Evolutionary conservation across 2,888 invertebrate species (phyloP), one percentile per base, ranked within the genome.

Genomic region (Trileptium ribeirensis): DNA sequence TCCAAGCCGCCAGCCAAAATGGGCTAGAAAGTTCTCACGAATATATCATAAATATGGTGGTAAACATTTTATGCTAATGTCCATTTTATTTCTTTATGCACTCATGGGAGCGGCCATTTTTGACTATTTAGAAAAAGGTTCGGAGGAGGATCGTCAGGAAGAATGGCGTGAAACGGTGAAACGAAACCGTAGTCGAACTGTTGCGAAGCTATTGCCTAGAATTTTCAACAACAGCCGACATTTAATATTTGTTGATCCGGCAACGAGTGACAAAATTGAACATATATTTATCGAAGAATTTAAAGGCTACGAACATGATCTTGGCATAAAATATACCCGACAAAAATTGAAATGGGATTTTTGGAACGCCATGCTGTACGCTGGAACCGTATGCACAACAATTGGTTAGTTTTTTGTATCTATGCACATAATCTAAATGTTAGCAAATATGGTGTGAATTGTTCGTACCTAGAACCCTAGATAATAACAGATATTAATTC

Each of bases 361-460:
- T 77, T 87, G 86, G 87, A 86, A 86, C 75, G 87, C 87, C 24
- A 86, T 87, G 87, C 83, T 87, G 1, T 87, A 87, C 81, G 86
- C 87, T 15, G 74, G 51, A 84, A 88, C 86, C 1, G 84, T 87
- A 31, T 87, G 86, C 80, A 87, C 87, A 0, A 87, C 87, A 0
- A 87, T 87, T 34, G 87, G 87, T 33, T 85, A 86, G 38, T 81
- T 80, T n/a, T n/a, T n/a, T n/a, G n/a, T n/a, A n/a, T n/a, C n/a
- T n/a, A n/a, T n/a, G n/a, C n/a, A n/a, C n/a, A n/a, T n/a, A n/a
- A n/a, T n/a, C n/a, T n/a, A n/a, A n/a, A n/a, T n/a, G n/a, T n/a
- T n/a, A n/a, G n/a, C n/a, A n/a, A n/a, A n/a, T n/a, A n/a, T n/a
- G n/a, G n/a, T n/a, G n/a, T n/a, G n/a, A n/a, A n/a, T n/a, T n/a